Conservation (phyloP, 1,140 invertebrate genomes). For the Caenorhabditis brenneri region DNA sequence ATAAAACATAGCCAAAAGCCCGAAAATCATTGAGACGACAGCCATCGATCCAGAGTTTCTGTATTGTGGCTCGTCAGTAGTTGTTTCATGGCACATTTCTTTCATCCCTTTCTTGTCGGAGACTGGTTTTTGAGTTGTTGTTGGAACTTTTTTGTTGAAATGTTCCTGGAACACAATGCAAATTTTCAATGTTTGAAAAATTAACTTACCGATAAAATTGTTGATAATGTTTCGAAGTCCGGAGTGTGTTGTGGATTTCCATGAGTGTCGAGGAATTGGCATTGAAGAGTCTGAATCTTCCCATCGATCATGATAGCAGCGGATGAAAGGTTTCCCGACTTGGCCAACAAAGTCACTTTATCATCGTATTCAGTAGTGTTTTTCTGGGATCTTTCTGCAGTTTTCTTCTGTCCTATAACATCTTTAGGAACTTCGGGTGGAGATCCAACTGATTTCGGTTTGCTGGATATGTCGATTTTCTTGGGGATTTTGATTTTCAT, state of each 20-base stretch:
- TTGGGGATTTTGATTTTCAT: slow-evolving; percentile 10
- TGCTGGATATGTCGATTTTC: not conserved
- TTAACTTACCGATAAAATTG: not conserved
- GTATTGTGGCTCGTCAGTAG: not conserved
- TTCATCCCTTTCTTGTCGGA: not conserved
- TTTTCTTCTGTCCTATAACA: not conserved
- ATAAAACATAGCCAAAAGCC: not conserved
- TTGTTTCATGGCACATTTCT: not conserved
- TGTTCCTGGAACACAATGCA: not conserved
- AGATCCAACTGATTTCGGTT: slow-evolving; percentile 8
- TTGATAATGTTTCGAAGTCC: slow-evolving; percentile 5
- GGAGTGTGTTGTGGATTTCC: not conserved
- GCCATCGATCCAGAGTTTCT: not conserved
- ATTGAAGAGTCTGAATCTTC: not conserved
- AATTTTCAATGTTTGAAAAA: not conserved
- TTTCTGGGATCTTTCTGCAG: not conserved
- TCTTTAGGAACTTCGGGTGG: not conserved
- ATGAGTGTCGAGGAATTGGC: not conserved
- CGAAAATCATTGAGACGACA: not conserved
- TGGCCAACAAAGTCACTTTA: not conserved
- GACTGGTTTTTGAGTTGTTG: not conserved
- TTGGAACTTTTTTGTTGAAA: not conserved
- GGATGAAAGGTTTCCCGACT: not conserved
- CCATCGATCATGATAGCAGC: not conserved
- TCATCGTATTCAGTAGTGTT: not conserved